Conservation (phyloP, 2,888 invertebrate genomes). For the Calameuta idolon region DNA sequence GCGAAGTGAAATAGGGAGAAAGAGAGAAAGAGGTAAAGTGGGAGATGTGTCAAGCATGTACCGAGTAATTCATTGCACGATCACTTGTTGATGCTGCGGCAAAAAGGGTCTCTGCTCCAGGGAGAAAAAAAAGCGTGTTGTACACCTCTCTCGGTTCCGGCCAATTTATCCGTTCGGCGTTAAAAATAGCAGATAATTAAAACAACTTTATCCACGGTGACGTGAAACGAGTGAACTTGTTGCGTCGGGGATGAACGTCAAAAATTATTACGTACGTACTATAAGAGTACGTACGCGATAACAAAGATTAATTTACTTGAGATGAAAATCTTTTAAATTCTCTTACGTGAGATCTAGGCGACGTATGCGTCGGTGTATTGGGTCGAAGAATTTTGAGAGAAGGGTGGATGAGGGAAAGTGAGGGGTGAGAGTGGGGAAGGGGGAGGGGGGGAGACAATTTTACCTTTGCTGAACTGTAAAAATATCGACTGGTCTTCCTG, state of each 20-base stretch:
- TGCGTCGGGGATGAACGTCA: too few relatives aligned
- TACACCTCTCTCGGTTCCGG: constrained; percentile 5
- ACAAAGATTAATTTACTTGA: too few relatives aligned
- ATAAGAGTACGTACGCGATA: too few relatives aligned
- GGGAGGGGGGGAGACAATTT: background rate
- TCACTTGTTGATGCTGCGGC: constrained; percentile 24
- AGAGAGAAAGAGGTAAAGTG: constrained; percentile 15
- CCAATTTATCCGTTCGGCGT: constrained; percentile 5
- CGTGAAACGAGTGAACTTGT: background rate
- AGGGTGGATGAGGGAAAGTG: too few relatives aligned
- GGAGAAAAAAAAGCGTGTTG: constrained; percentile 7
- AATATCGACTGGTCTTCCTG: background rate
- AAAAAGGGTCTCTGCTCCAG: constrained; percentile 19
- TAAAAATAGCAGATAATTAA: constrained; percentile 8
- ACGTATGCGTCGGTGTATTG: too few relatives aligned
- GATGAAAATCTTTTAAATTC: too few relatives aligned
- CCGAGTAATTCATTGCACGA: constrained; percentile 24
- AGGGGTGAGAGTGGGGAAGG: too few relatives aligned
- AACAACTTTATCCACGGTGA: constrained; percentile 1
- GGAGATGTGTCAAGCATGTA: constrained; percentile 22
- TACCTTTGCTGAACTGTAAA: constrained; percentile 6
- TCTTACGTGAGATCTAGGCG: too few relatives aligned
- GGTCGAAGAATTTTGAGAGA: too few relatives aligned
- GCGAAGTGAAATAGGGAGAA: constrained; percentile 7
- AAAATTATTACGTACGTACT: too few relatives aligned